Evolutionary conservation across 30 jellyfish, hydroid and myxozoan genomes (phyloP).

Genomic region (Pseudorhiza aurosa): DNA sequence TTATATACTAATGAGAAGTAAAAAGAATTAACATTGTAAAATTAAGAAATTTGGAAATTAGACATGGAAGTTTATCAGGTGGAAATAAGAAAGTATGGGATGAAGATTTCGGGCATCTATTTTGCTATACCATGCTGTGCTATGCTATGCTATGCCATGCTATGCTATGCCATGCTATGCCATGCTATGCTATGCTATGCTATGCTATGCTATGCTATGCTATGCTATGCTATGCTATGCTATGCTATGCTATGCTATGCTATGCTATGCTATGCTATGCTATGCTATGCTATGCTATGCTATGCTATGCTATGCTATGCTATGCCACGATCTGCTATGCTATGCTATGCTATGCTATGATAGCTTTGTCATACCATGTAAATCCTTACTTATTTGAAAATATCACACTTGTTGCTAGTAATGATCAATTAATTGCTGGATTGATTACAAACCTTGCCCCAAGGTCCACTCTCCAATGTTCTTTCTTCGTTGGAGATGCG

Average conservation of each 20-base stretch:
- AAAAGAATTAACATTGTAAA: too few relatives aligned
- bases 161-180: slow-evolving; percentile 39
- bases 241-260: slow-evolving; percentile 41
- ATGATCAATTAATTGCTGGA: too few relatives aligned
- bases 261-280: slow-evolving; percentile 44
- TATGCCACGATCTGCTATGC: slow-evolving; percentile 36
- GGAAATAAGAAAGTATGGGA: too few relatives aligned
- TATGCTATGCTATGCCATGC: slow-evolving; percentile 49
- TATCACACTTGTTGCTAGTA: too few relatives aligned
- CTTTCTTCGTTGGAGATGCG: background rate
- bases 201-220: slow-evolving; percentile 50
- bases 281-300: slow-evolving; percentile 49
- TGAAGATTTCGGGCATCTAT: too few relatives aligned
- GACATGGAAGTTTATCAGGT: too few relatives aligned
- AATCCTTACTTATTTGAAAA: too few relatives aligned
- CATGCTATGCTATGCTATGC: slow-evolving; percentile 43
- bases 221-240: slow-evolving; percentile 44
- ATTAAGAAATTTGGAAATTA: too few relatives aligned
- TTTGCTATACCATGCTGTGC: too few relatives aligned
- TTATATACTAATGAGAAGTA: too few relatives aligned
- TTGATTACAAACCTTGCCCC: background rate
- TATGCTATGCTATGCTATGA: slow-evolving; percentile 42
- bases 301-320: slow-evolving; percentile 49
- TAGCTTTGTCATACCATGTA: too few relatives aligned
- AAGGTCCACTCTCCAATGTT: slow-evolving; percentile 11